Evolutionary conservation across 2,888 invertebrate genomes (phyloP).

Genomic region (Tetranychus truncatus): DNA sequence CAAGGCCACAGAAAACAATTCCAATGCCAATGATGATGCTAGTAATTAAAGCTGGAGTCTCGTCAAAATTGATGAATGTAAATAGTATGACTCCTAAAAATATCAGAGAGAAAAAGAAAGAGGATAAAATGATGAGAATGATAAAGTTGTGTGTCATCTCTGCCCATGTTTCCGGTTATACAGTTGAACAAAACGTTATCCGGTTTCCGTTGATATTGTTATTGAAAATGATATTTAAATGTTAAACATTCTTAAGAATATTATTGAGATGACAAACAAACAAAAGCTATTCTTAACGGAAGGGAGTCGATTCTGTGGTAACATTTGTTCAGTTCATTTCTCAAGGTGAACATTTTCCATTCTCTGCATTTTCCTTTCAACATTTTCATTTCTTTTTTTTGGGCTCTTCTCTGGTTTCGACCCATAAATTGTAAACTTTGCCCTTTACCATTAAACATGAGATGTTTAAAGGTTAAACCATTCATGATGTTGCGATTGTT

Average conservation of each 20-base stretch:
- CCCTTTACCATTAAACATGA: too few relatives aligned
- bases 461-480: too few relatives aligned
- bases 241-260: not conserved
- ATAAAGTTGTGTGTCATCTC: not conserved
- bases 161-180: not conserved
- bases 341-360: too few relatives aligned
- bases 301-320: too few relatives aligned
- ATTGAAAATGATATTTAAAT: not conserved
- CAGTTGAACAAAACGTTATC: not conserved
- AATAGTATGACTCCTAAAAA: slow-evolving; percentile 66
- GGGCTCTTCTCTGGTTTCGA: too few relatives aligned
- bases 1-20: slow-evolving; percentile 74
- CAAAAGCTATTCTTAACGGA: too few relatives aligned
- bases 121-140: not conserved
- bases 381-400: too few relatives aligned
- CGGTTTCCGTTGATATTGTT: not conserved
- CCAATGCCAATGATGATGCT: slow-evolving; percentile 76
- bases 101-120: not conserved
- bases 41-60: slow-evolving; percentile 73
- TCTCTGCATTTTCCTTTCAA: too few relatives aligned
- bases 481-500: too few relatives aligned
- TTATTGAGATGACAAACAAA: too few relatives aligned
- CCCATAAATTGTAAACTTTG: too few relatives aligned
- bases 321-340: too few relatives aligned
- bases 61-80: slow-evolving; percentile 76